Percentiles rank a stretch among this genome's conserved stretches.
phyloP scores from a whole-genome alignment of 2,888 invertebrate species.

The Scrobipalpa atriplicella region DNA sequence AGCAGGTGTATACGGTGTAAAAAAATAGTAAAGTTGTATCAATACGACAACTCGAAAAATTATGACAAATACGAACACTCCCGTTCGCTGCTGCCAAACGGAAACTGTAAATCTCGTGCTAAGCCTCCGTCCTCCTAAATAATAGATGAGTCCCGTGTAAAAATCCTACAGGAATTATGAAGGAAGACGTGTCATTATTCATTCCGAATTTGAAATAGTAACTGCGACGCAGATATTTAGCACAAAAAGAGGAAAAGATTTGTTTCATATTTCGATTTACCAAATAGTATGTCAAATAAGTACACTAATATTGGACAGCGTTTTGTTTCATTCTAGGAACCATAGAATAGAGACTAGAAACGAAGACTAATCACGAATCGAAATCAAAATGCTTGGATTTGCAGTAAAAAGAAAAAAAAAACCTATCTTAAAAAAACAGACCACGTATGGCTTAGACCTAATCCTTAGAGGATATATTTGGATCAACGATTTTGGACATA shows the following conservation, averaged over 20 bases:
- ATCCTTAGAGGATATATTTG: too few relatives aligned
- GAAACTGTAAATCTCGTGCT: constrained; percentile 69
- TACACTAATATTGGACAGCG: too few relatives aligned
- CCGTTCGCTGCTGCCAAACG: constrained; percentile 44
- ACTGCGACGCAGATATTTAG: constrained; percentile 31
- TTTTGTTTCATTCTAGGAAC: too few relatives aligned
- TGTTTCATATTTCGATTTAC: background rate
- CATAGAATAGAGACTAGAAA: too few relatives aligned
- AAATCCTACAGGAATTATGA: constrained; percentile 64
- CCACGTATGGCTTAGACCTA: too few relatives aligned
- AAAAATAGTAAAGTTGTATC: constrained; percentile 29
- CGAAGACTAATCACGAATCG: too few relatives aligned
- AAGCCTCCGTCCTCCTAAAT: constrained; percentile 64
- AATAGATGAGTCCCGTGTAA: constrained; percentile 68
- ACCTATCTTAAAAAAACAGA: too few relatives aligned
- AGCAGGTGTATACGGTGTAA: background rate
- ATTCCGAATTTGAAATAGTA: constrained; percentile 59
- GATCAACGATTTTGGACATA: too few relatives aligned
- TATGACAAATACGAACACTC: constrained; percentile 42
- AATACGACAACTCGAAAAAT: constrained; percentile 44
- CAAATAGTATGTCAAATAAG: too few relatives aligned
- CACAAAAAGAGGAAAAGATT: constrained; percentile 24
- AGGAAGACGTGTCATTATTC: constrained; percentile 68
- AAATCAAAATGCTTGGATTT: too few relatives aligned
- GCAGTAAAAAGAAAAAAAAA: too few relatives aligned